These are phyloP conservation scores for Pseudochirops cupreus DNA, from an alignment of 2,797 vertebrate species.

Conservation along the genomic window DNA sequence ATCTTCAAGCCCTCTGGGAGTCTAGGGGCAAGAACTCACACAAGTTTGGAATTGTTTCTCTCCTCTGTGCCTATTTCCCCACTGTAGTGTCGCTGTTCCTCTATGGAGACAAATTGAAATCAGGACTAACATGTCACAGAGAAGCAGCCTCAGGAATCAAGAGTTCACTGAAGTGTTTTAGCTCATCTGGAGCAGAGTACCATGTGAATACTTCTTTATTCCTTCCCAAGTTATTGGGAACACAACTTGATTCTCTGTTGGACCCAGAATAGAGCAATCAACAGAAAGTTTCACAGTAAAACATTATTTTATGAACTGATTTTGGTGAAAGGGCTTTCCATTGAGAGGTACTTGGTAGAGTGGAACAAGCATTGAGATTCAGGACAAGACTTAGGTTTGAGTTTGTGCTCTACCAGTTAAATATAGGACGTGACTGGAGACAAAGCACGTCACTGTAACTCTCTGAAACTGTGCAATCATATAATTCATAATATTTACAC, in stretches of 20 bases:
- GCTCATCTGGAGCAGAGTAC: background rate
- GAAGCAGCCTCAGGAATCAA: background rate
- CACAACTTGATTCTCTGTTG: background rate
- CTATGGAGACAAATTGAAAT: slow-evolving; percentile 1
- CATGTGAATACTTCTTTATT: background rate
- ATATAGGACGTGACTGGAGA: background rate
- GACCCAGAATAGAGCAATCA: background rate
- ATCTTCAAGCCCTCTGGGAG: slow-evolving; percentile 2
- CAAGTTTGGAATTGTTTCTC: background rate
- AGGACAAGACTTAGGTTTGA: background rate
- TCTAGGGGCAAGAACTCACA: background rate
- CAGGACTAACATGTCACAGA: background rate
- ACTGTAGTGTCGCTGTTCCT: background rate
- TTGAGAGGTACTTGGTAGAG: background rate
- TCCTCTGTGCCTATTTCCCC: background rate
- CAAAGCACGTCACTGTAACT: background rate
- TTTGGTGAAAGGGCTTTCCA: background rate
- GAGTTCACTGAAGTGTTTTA: background rate
- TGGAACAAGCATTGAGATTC: background rate
- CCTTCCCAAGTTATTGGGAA: background rate
- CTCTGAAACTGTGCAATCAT: background rate
- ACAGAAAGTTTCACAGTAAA: background rate
- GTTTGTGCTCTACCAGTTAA: background rate
- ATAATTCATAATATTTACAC: background rate
- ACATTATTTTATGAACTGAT: background rate